Evolutionary conservation across 2,888 invertebrate genomes (phyloP), one percentile per base, ranked within the genome.

Genomic region (Leucoptera coffeella): DNA sequence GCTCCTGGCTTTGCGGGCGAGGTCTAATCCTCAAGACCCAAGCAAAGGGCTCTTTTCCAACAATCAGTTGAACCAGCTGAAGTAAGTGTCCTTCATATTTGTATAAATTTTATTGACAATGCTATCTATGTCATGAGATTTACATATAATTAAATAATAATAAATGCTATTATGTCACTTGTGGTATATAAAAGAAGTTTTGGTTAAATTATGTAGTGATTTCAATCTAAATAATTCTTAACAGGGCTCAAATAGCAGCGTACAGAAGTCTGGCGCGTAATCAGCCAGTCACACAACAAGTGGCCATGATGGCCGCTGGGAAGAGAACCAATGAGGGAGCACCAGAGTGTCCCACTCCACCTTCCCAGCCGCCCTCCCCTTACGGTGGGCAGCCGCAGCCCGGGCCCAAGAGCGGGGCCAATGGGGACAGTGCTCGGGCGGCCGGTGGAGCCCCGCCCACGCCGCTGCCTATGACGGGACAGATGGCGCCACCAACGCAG

Each of bases 221-320:
- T n/a, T n/a, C n/a, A n/a, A n/a, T n/a, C n/a, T n/a, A n/a, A n/a
- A n/a, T n/a, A n/a, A n/a, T n/a, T n/a, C n/a, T n/a, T n/a, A n/a
- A n/a, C 41, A 79, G 80, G 36, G 83, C 92, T 6, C 96, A 97
- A 67, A 95, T 96, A 43, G 87, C 91, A 72, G 95, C 94, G 0
- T 96, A 95, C 54, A 80, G 94, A 30, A 75, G 88, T 46, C 64
- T 96, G 33, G 89, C 94, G n/a, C 77, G 95, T 36, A 94, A 91
- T 59, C 92, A 94, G 52, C 88, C 91, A 1, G 65, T 96, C 15
- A 82, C 89, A 2, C 87, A 85, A 43, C 85, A 86, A 49, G 50
- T 62, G 25, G 53, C 67, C 8, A 35, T 64, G 41, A 60, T 67
- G 47, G 67, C 67, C 9, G 53, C 65, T 11, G 72, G 73, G 20